Evolutionary conservation across 92 coral and sea anemone genomes (phyloP).

Genomic region (Parazoanthus darwini): DNA sequence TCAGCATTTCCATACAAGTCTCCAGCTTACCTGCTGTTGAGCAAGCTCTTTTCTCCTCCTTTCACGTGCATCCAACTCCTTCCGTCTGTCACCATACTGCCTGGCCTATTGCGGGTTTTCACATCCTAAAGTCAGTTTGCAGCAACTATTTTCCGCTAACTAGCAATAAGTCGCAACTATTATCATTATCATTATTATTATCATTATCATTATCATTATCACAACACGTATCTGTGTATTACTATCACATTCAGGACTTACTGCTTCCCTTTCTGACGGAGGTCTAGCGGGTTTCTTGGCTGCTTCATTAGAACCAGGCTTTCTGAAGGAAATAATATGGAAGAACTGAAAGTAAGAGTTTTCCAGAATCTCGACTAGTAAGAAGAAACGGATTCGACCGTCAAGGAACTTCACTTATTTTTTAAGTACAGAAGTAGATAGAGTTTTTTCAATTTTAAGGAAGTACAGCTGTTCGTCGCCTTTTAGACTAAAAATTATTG

Average conservation of each 20-base stretch:
- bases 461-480: too few species aligned
- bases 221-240: neutral
- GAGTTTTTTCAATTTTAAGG: too few species aligned
- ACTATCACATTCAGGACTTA: neutral
- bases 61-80: slow-evolving; percentile 86
- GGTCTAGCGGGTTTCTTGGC: slow-evolving; percentile 72
- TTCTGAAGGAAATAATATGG: slow-evolving; percentile 45
- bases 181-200: too few species aligned
- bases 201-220: too few species aligned
- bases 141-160: too few species aligned
- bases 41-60: slow-evolving; percentile 90
- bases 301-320: slow-evolving; percentile 74
- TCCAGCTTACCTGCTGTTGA: slow-evolving; percentile 79
- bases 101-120: slow-evolving; percentile 30
- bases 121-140: neutral
- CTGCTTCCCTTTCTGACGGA: slow-evolving; percentile 9
- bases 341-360: neutral
- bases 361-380: neutral
- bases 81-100: slow-evolving; percentile 54
- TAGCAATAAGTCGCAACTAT: too few species aligned
- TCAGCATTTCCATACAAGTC: neutral
- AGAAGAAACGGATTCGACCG: neutral
- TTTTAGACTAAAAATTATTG: too few species aligned
- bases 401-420: too few species aligned
- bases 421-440: too few species aligned